A percentile compares a stretch with the other conserved stretches of the same genome.
Conservation (phyloP, 2,113 vertebrate species). For the Centrocercus urophasianus region DNA sequence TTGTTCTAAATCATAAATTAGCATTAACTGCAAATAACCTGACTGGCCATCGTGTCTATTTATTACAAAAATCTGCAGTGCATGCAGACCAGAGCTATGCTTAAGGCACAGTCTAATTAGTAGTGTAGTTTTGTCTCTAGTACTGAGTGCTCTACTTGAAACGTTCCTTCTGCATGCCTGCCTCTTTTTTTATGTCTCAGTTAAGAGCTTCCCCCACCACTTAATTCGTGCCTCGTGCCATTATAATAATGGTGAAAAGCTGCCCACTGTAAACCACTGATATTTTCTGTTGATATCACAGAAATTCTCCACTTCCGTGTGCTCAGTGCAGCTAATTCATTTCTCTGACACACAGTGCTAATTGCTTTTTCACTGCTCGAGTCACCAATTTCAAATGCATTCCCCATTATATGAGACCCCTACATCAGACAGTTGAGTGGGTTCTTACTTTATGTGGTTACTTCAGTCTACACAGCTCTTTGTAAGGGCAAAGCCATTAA, state of each 20-base stretch:
- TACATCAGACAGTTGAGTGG: not conserved
- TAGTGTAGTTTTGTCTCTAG: not conserved
- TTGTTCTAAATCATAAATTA: not conserved
- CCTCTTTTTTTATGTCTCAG: not conserved
- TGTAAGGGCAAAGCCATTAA: not conserved
- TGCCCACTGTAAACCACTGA: not conserved
- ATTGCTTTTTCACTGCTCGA: not conserved
- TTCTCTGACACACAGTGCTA: not conserved
- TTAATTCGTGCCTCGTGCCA: not conserved
- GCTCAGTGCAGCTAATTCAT: not conserved
- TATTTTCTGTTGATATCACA: not conserved
- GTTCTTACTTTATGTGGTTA: not conserved
- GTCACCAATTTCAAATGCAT: not conserved
- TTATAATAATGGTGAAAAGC: not conserved
- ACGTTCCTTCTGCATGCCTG: not conserved
- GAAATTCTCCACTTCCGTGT: not conserved
- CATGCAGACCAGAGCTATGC: not conserved
- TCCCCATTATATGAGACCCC: not conserved
- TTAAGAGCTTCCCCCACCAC: not conserved
- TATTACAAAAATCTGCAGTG: not conserved
- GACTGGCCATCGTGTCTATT: not conserved
- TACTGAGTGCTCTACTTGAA: not conserved
- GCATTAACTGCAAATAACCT: conserved; percentile 5
- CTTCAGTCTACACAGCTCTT: not conserved
- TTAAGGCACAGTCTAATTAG: not conserved